Evolutionary conservation across 2,888 invertebrate species (phyloP).

Genomic region (Tinea semifulvella): DNA sequence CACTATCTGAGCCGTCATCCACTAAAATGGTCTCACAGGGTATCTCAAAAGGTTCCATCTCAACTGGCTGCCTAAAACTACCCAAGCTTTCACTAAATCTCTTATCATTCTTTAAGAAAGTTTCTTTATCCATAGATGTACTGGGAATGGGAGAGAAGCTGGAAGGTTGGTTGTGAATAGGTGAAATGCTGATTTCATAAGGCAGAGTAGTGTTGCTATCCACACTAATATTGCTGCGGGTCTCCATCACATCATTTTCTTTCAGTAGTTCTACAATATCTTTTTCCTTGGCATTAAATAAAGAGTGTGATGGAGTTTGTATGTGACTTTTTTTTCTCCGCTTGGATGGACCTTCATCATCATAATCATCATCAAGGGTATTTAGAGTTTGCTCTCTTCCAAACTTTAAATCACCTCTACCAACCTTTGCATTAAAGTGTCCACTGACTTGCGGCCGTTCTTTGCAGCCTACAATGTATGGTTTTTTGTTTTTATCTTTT

Average conservation of each 20-base stretch:
- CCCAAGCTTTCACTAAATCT: conserved; percentile 27
- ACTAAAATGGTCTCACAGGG: conserved; percentile 26
- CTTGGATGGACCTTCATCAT: conserved; percentile 18
- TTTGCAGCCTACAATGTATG: conserved; percentile 31
- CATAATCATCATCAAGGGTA: conserved; percentile 18
- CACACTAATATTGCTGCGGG: conserved; percentile 22
- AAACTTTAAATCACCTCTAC: conserved; percentile 16
- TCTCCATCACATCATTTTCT: conserved; percentile 17
- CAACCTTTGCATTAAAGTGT: conserved; percentile 22
- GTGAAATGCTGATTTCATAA: conserved; percentile 20
- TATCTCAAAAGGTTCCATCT: conserved; percentile 24
- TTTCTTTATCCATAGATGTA: conserved; percentile 32
- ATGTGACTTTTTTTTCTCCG: conserved; percentile 20
- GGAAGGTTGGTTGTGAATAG: conserved; percentile 12
- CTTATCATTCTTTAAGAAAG: conserved; percentile 32
- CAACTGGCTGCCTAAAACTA: not conserved
- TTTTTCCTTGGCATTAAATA: conserved; percentile 29
- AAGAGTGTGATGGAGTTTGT: conserved; percentile 25
- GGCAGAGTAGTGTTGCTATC: conserved; percentile 28
- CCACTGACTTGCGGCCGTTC: conserved; percentile 23
- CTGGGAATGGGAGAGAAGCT: conserved; percentile 36
- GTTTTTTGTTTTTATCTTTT: conserved; percentile 26
- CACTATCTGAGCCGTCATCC: too few relatives aligned
- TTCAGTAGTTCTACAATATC: conserved; percentile 24
- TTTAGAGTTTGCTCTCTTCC: conserved; percentile 13